Percentiles rank a stretch among this genome's conserved stretches.
Evolutionary conservation across 2,797 vertebrate genomes (phyloP).

Genomic region (Malacoraja senta): DNA sequence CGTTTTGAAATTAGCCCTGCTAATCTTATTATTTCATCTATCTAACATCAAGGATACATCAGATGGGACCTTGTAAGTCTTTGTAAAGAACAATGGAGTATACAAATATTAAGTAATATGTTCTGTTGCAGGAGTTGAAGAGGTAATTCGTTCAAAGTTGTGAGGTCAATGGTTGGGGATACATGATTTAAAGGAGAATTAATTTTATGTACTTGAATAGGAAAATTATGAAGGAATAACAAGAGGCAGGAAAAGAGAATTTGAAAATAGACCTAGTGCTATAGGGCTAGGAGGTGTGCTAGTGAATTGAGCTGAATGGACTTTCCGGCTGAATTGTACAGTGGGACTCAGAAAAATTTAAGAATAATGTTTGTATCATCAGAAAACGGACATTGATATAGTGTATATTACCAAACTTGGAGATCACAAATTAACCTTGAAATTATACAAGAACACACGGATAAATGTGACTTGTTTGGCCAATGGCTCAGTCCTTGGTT

Average conservation of each 20-base stretch:
- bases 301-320: not conserved
- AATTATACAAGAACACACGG: no score
- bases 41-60: not conserved
- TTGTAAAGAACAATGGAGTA: not conserved
- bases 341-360: no score
- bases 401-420: no score
- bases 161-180: not conserved
- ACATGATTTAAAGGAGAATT: not conserved
- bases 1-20: no score
- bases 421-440: no score
- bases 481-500: no score
- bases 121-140: not conserved
- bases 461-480: no score
- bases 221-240: not conserved
- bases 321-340: not conserved
- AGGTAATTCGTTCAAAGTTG: not conserved
- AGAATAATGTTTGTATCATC: no score
- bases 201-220: not conserved
- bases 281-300: not conserved
- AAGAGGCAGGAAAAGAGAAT: not conserved
- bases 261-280: not conserved
- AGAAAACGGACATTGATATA: no score
- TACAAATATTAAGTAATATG: conserved; percentile 18
- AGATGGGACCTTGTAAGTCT: not conserved
- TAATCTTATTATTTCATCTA: no score